Evolutionary conservation across 1,140 invertebrate species (phyloP), one percentile per base, ranked within the genome.

Genomic region (Drosophila mauritiana): DNA sequence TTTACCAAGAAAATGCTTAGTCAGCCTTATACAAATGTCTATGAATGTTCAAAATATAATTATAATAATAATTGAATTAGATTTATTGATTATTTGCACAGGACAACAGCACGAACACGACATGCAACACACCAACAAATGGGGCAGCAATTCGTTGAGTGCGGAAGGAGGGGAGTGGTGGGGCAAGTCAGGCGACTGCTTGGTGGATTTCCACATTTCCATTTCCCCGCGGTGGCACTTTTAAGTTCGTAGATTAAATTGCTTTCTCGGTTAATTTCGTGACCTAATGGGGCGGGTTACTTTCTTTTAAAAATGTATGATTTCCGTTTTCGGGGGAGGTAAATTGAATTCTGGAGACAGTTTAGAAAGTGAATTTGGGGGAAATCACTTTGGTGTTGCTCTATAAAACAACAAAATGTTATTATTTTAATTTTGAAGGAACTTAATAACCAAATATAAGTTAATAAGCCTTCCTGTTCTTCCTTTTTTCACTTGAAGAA

Each of bases 61-160:
- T 88, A 88, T 88, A 88, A 88, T 88, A 88, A 88, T 88, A 88
- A 89, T 89, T 89, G 84, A 89, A 89, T 89, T 89, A 89, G 84
- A 89, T 89, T 89, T 89, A 89, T 89, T 89, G 85, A 89, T 89
- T 89, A 90, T 90, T 89, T 89, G 85, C 89, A 78, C 46, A 84
- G 69, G 72, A 76, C 81, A 75, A 42, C 43, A 48, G 58, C 73
- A 75, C 48, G 63, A 73, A 55, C 79, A 69, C 52, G 68, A 72
- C 68, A 72, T 72, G 55, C 58, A 80, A 57, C 74, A 42, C 20
- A 34, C 56, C 49, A 68, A 70, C 64, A 70, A 70, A 70, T 48
- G 67, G 64, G 64, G 64, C 64, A 45, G 64, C 27, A 36, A 65
- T 53, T 68, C n/a, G n/a, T n/a, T n/a, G n/a, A n/a, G n/a, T n/a